phyloP scores from a whole-genome alignment of 2,113 vertebrate genomes.

The Thalassoma bifasciatum region DNA sequence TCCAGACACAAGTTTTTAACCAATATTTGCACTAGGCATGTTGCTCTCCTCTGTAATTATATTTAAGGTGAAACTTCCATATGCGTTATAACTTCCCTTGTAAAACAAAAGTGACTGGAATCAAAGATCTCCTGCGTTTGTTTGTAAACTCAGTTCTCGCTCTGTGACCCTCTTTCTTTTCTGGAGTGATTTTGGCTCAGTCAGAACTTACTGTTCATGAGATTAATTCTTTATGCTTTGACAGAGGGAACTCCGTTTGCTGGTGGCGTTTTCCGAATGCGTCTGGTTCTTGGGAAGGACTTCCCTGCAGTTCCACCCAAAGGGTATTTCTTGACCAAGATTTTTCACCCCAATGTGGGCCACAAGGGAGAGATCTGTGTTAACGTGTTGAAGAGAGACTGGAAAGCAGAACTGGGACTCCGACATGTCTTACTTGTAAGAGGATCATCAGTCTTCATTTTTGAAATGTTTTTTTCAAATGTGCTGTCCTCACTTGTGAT shows the following conservation, averaged over 20 bases:
- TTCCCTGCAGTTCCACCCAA: constrained; percentile 93
- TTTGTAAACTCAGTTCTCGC: constrained; percentile 21
- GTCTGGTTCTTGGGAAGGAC: constrained; percentile 93
- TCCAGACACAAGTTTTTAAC: neutral
- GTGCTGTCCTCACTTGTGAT: neutral
- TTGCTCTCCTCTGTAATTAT: neutral
- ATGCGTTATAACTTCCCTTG: neutral
- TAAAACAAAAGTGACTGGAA: neutral
- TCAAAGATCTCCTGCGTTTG: neutral
- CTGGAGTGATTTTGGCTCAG: constrained; percentile 18
- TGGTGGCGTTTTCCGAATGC: constrained; percentile 93
- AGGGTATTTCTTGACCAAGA: constrained; percentile 95
- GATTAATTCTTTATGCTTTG: constrained; percentile 73
- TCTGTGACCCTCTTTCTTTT: constrained; percentile 35
- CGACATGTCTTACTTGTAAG: constrained; percentile 92
- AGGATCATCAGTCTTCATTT: neutral
- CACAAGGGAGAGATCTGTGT: constrained; percentile 95
- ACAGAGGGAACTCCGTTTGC: constrained; percentile 94
- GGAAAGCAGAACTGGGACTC: constrained; percentile 93
- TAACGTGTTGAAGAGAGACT: constrained; percentile 93
- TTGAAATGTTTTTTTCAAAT: neutral
- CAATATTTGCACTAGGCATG: neutral
- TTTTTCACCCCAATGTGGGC: constrained; percentile 94
- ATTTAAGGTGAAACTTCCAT: neutral
- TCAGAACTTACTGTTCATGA: constrained; percentile 44